Evolutionary conservation across 2,797 vertebrate genomes (phyloP), one percentile per base, ranked within the genome.

Genomic region (Coregonus suidteri): DNA sequence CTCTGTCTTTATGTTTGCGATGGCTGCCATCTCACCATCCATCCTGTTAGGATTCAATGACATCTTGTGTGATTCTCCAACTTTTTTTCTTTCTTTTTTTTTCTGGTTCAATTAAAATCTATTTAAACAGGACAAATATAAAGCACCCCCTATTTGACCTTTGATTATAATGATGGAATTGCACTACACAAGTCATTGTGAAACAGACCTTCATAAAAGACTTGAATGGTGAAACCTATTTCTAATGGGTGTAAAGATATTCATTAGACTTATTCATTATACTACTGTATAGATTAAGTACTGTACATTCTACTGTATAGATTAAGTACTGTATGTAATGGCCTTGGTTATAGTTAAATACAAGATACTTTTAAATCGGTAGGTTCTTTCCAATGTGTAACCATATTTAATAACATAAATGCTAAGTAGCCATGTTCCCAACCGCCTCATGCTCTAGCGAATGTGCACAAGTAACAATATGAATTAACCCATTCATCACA

Each of bases 31-130:
- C 79, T 78, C 82, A 82, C 82, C 85, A 83, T 82, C 59, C 47
- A 9, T 74, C 71, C 78, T 90, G 84, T 88, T 79, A 82, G 84
- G 77, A 90, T 86, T 88, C 82, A 91, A 92, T 87, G 92, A 85
- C 88, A 80, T 89, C 83, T 85, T 83, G 41, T 85, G 82, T 85
- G 84, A 87, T 79, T 77, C 81, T 80, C 82, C 86, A 77, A 82
- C 31, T 79, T 81, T 91, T 91, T 85, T 86, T 85, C 88, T 86
- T 91, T 89, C 75, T 80, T 83, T 87, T 83, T 85, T 85, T 89
- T 47, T 47, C 82, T 76, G 41, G 92, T 92, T 93, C 93, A 95
- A 94, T 94, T 94, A 93, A 93, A 90, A 82, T 83, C 85, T 77
- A 82, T 84, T 88, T 88, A 85, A 84, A 90, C 90, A 41, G 37